Evolutionary conservation across 2,888 invertebrate genomes (phyloP).

Genomic region (Oscheius onirici): DNA sequence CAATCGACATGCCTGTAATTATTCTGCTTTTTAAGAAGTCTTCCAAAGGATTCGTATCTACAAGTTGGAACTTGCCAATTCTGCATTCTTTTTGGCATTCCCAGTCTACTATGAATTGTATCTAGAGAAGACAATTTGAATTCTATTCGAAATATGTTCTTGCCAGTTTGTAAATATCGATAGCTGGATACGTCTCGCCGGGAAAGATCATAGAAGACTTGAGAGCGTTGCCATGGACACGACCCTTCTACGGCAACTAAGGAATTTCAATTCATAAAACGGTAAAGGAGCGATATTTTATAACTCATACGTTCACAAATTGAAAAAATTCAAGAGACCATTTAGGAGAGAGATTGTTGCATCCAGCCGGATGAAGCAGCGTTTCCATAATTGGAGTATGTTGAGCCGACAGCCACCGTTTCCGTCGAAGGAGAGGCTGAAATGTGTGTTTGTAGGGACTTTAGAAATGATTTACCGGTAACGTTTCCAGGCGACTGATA

Average conservation of each 20-base stretch:
- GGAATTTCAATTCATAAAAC: background rate
- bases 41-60: slow-evolving; percentile 48
- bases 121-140: background rate
- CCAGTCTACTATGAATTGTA: slow-evolving; percentile 17
- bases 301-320: background rate
- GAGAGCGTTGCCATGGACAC: slow-evolving; percentile 1
- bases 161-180: slow-evolving; percentile 50
- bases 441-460: background rate
- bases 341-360: background rate
- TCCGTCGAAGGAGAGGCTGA: slow-evolving; percentile 1
- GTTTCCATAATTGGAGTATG: background rate
- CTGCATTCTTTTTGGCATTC: slow-evolving; percentile 31
- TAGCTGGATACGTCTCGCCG: slow-evolving; percentile 44
- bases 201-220: slow-evolving; percentile 13
- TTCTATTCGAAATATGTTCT: slow-evolving; percentile 1
- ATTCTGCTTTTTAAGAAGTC: slow-evolving; percentile 38
- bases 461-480: background rate
- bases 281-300: background rate
- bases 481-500: background rate
- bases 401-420: background rate
- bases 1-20: slow-evolving; percentile 27
- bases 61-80: slow-evolving; percentile 36
- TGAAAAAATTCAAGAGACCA: slow-evolving; percentile 9
- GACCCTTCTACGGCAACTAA: too few relatives aligned
- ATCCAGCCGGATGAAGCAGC: background rate